Conservation (phyloP, 2,797 vertebrate genomes). For the Harpagifer antarcticus region DNA sequence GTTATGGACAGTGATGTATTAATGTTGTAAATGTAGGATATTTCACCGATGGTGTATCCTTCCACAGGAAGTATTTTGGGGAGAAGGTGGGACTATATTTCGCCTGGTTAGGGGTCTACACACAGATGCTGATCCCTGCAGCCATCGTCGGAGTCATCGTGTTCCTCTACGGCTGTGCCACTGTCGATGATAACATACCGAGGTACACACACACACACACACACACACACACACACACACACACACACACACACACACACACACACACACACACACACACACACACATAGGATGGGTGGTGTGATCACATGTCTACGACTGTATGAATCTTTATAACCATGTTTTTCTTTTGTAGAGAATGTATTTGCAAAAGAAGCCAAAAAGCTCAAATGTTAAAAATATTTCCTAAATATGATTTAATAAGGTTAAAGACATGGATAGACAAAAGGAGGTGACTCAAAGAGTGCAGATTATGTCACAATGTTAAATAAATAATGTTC, state of each 20-base stretch:
- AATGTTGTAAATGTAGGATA: neutral
- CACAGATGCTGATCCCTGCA: slow-evolving; percentile 97
- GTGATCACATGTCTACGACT: no score
- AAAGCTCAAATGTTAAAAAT: neutral
- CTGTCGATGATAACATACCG: slow-evolving; percentile 94
- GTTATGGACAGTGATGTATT: neutral
- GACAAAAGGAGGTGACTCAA: no score
- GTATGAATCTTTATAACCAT: neutral
- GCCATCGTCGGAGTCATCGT: slow-evolving; percentile 94
- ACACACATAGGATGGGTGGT: neutral
- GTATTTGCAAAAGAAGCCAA: neutral
- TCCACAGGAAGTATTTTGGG: slow-evolving; percentile 94
- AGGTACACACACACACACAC: slow-evolving; percentile 84
- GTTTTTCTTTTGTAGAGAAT: neutral
- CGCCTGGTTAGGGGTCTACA: slow-evolving; percentile 98
- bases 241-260: neutral
- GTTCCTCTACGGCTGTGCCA: slow-evolving; percentile 96
- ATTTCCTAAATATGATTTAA: neutral
- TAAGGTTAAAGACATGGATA: no score
- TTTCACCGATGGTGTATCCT: neutral
- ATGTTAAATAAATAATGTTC: no score
- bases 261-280: neutral
- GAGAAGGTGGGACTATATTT: slow-evolving; percentile 98
- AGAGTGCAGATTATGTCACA: no score
- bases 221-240: neutral